Conservation (phyloP, 2,113 vertebrate genomes). For the Leptocoma aspasia region DNA sequence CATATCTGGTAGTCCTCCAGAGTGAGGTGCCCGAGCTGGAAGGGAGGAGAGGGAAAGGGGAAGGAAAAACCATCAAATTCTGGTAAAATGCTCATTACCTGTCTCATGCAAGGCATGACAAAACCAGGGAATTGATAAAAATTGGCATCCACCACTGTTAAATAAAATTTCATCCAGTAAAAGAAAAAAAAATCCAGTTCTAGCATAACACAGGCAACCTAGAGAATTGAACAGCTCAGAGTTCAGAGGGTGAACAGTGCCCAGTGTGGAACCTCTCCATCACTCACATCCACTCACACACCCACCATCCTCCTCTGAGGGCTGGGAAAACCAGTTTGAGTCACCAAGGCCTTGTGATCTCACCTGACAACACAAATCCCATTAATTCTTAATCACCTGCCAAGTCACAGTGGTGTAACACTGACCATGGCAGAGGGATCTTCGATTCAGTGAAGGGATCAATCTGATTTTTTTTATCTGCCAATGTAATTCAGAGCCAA, state of each 20-base stretch:
- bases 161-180: background rate
- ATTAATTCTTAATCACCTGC: background rate
- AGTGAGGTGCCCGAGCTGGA: constrained; percentile 89
- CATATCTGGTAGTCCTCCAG: constrained; percentile 99
- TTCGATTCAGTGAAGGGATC: background rate
- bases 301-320: background rate
- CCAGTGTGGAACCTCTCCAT: background rate
- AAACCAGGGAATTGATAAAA: background rate
- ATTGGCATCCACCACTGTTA: background rate
- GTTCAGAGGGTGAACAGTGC: background rate
- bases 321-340: background rate
- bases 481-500: background rate
- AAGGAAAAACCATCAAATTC: background rate
- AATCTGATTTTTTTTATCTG: background rate
- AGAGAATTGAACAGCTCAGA: background rate
- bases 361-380: background rate
- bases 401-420: background rate
- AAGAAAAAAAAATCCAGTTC: background rate
- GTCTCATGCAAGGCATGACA: background rate
- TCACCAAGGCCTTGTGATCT: background rate
- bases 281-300: background rate
- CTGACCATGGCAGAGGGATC: background rate
- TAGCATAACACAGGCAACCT: background rate
- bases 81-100: background rate
- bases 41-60: background rate